Evolutionary conservation across 2,888 invertebrate species (phyloP).

Genomic region (Nudaria mundana): DNA sequence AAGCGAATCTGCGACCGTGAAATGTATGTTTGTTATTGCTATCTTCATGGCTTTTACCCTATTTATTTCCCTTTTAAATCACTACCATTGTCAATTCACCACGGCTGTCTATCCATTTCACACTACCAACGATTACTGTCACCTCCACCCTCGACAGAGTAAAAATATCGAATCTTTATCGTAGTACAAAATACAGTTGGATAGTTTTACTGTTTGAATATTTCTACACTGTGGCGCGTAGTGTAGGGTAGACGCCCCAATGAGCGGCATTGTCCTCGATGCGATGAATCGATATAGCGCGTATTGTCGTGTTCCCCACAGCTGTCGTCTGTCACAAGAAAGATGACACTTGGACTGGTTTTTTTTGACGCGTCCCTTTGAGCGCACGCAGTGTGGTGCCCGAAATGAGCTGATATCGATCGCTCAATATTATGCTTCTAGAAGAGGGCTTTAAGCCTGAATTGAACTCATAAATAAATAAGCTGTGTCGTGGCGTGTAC

Average conservation of each 20-base stretch:
- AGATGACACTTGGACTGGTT: conserved; percentile 69
- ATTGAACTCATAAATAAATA: conserved; percentile 78
- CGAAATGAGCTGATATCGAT: conserved; percentile 77
- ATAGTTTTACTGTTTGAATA: conserved; percentile 13
- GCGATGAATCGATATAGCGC: conserved; percentile 70
- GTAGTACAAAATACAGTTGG: conserved; percentile 28
- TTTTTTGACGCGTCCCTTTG: conserved; percentile 71
- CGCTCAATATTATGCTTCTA: conserved; percentile 66
- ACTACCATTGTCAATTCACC: conserved; percentile 68
- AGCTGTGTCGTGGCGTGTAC: conserved; percentile 72
- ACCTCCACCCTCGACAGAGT: conserved; percentile 42
- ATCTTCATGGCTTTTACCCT: conserved; percentile 71
- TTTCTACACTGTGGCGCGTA: conserved; percentile 43
- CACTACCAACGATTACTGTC: conserved; percentile 46
- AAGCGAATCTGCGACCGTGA: conserved; percentile 60
- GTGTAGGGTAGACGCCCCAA: conserved; percentile 60
- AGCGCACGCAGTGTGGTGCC: conserved; percentile 60
- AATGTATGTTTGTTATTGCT: conserved; percentile 75
- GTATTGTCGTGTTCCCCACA: conserved; percentile 69
- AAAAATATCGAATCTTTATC: conserved; percentile 17
- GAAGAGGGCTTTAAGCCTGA: conserved; percentile 68
- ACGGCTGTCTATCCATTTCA: conserved; percentile 64
- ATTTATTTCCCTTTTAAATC: conserved; percentile 76
- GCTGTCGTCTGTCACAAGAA: conserved; percentile 73
- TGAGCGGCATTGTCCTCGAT: conserved; percentile 57